These are phyloP conservation scores for Orgyia antiqua DNA, from an alignment of 2,888 invertebrate species.

Conservation along the genomic window DNA sequence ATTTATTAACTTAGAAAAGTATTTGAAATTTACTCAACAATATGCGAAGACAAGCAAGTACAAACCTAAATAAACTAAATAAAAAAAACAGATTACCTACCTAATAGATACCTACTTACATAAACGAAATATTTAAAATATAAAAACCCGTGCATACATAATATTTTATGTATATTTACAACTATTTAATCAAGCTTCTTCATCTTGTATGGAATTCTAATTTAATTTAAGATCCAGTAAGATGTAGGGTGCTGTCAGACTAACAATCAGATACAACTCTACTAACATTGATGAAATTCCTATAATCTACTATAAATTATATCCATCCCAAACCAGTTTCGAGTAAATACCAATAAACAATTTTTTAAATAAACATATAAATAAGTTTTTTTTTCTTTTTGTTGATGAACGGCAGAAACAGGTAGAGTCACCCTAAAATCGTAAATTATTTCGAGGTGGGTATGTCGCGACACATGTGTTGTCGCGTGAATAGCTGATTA, in stretches of 20 bases:
- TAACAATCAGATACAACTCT: conserved; percentile 14
- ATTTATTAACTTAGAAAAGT: too few relatives aligned
- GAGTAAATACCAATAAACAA: conserved; percentile 68
- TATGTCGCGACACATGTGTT: conserved; percentile 60
- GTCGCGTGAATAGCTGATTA: conserved; percentile 66
- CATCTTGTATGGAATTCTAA: conserved; percentile 8
- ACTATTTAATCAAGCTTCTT: conserved; percentile 1
- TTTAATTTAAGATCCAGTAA: conserved; percentile 15
- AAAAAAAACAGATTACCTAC: too few relatives aligned
- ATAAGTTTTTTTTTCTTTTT: conserved; percentile 34
- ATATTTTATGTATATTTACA: not conserved
- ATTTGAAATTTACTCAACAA: too few relatives aligned
- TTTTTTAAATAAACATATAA: conserved; percentile 55
- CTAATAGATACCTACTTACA: too few relatives aligned
- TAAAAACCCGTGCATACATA: conserved; percentile 4
- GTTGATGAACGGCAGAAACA: conserved; percentile 32
- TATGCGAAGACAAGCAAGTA: too few relatives aligned
- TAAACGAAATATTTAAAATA: too few relatives aligned
- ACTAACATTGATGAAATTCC: conserved; percentile 30
- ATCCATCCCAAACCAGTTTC: conserved; percentile 18
- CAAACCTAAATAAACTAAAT: too few relatives aligned
- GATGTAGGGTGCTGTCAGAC: conserved; percentile 18
- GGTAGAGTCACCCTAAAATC: conserved; percentile 49
- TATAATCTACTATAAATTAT: conserved; percentile 36
- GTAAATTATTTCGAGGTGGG: conserved; percentile 65